Evolutionary conservation across 2,888 invertebrate species (phyloP).

Genomic region (Patella depressa): DNA sequence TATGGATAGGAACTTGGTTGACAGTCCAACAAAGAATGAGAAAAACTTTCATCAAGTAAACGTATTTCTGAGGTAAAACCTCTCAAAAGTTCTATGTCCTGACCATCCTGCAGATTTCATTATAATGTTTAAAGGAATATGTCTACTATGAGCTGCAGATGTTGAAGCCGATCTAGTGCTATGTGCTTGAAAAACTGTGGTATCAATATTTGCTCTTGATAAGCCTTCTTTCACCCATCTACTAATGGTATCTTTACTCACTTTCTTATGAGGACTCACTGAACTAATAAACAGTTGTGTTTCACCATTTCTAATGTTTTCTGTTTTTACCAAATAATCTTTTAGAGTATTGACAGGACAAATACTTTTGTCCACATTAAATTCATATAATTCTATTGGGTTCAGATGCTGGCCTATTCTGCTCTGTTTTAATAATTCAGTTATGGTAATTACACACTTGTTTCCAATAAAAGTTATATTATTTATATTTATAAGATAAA

Average conservation of each 20-base stretch:
- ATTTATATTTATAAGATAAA: background rate
- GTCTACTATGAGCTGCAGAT: background rate
- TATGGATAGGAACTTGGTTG: too few species aligned
- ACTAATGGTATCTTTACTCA: background rate
- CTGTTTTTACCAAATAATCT: background rate
- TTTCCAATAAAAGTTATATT: background rate
- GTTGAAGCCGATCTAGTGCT: constrained; percentile 13
- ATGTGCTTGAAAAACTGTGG: constrained; percentile 9
- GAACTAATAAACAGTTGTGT: constrained; percentile 3
- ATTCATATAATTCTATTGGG: background rate
- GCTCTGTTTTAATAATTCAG: background rate
- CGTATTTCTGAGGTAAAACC: too few species aligned
- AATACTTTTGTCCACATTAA: background rate
- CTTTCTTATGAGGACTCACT: constrained; percentile 1
- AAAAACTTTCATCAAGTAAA: too few species aligned
- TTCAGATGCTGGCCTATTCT: background rate
- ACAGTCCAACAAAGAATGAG: too few species aligned
- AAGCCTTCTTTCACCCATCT: constrained; percentile 17
- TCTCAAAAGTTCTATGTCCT: too few species aligned
- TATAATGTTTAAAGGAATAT: constrained; percentile 12
- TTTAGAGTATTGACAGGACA: background rate
- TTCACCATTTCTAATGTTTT: background rate
- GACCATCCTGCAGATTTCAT: constrained; percentile 16
- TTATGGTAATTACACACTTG: background rate
- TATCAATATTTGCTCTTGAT: constrained; percentile 14